Percentiles rank a stretch among this genome's conserved stretches.
These are phyloP conservation scores for Macaca mulatta DNA, from an alignment of 2,113 vertebrate genomes.

Conservation along the genomic window DNA sequence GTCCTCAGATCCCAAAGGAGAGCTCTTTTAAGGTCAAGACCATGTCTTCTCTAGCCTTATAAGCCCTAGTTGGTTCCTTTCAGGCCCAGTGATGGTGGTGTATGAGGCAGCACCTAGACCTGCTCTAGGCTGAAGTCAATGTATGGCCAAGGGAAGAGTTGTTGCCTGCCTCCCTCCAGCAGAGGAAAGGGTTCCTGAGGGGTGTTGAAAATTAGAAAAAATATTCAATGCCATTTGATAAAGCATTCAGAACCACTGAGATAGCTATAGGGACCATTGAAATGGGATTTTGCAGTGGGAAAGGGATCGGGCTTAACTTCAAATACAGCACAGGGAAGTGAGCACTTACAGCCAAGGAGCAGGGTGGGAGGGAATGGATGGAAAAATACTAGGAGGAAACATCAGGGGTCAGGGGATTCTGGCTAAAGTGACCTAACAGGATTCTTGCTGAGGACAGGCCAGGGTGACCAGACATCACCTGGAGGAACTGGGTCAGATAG, in stretches of 20 bases:
- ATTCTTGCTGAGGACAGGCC: too few relatives aligned
- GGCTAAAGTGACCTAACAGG: neutral
- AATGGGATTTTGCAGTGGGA: neutral
- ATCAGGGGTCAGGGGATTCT: neutral
- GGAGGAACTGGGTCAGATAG: rapidly evolving
- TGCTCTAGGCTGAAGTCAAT: neutral
- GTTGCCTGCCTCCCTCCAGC: neutral
- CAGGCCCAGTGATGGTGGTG: rapidly evolving
- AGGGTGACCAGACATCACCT: too few relatives aligned
- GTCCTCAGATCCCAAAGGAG: neutral
- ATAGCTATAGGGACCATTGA: neutral
- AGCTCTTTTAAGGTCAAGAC: rapidly evolving
- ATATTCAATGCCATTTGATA: too few relatives aligned
- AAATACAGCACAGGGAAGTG: neutral
- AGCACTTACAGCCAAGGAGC: neutral
- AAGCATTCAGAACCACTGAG: neutral
- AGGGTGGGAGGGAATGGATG: neutral
- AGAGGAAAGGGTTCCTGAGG: too few relatives aligned
- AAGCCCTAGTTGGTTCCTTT: rapidly evolving
- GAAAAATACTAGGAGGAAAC: neutral
- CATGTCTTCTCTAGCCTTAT: rapidly evolving
- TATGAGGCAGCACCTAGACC: rapidly evolving
- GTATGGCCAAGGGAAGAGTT: rapidly evolving
- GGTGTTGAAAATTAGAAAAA: too few relatives aligned
- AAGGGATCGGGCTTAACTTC: too few relatives aligned